phyloP scores from a whole-genome alignment of 2,888 invertebrate species.

The Drosophila gaucha region DNA sequence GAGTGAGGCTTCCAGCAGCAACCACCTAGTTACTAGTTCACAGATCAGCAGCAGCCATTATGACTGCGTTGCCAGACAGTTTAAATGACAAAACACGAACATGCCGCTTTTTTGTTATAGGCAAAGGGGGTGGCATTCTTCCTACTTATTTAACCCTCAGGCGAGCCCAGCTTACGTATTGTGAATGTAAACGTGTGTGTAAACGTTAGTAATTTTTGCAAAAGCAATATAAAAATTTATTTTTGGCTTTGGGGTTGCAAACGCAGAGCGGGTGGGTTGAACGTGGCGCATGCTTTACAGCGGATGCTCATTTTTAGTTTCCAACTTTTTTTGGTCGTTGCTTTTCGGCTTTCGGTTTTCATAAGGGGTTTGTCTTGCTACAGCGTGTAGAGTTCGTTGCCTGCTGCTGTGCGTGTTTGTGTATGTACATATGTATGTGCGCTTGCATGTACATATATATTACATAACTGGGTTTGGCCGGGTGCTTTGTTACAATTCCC shows the following conservation, averaged over 20 bases:
- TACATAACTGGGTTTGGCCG: conserved; percentile 77
- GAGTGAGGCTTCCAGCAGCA: conserved; percentile 15
- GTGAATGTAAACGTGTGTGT: conserved; percentile 1
- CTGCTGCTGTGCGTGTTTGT: conserved; percentile 17
- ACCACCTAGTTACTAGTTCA: conserved; percentile 56
- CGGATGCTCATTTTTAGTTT: conserved; percentile 70
- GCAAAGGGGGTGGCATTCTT: conserved; percentile 67
- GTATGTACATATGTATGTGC: conserved; percentile 7
- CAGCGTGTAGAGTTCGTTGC: conserved; percentile 33
- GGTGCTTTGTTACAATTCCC: conserved; percentile 68
- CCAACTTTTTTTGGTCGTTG: conserved; percentile 22
- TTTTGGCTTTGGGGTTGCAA: conserved; percentile 57
- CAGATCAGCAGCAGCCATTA: conserved; percentile 45
- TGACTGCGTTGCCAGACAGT: conserved; percentile 53
- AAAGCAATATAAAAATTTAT: conserved; percentile 66
- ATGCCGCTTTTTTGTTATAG: conserved; percentile 26
- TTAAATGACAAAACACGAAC: conserved; percentile 9
- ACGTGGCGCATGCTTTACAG: conserved; percentile 13
- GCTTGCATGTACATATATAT: conserved; percentile 43
- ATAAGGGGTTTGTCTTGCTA: conserved; percentile 41
- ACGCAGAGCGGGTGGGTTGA: conserved; percentile 26
- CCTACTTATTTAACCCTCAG: conserved; percentile 68
- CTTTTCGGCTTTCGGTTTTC: conserved; percentile 20
- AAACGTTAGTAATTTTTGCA: conserved; percentile 54
- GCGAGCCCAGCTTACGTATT: conserved; percentile 23